phyloP scores from a whole-genome alignment of 2,888 invertebrate genomes.

The Metopia argyrocephala region DNA sequence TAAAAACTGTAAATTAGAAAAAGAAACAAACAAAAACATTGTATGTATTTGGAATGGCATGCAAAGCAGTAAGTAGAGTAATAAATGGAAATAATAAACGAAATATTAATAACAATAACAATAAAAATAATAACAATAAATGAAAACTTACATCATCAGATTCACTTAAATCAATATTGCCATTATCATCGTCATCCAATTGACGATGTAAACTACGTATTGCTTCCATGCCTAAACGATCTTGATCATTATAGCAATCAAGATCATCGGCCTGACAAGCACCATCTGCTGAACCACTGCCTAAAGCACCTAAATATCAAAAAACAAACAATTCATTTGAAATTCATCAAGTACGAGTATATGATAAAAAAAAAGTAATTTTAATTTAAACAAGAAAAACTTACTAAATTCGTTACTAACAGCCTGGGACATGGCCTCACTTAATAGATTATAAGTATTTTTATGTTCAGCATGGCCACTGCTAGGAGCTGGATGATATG shows the following conservation, averaged over 20 bases:
- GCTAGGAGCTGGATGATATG: conserved; percentile 68
- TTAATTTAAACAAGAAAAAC: conserved; percentile 66
- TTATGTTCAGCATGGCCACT: conserved; percentile 72
- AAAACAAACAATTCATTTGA: background rate
- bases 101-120: conserved; percentile 5
- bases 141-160: conserved; percentile 92
- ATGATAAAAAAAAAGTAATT: background rate
- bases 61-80: conserved; percentile 21
- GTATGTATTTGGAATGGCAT: conserved; percentile 17
- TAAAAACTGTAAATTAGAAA: conserved; percentile 85
- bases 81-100: background rate
- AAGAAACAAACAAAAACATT: conserved; percentile 24
- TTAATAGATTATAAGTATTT: conserved; percentile 79
- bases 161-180: conserved; percentile 97
- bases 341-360: background rate
- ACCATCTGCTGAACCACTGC: conserved; percentile 75
- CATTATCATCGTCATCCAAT: conserved; percentile 98
- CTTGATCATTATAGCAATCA: conserved; percentile 86
- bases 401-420: conserved; percentile 81
- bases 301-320: conserved; percentile 70
- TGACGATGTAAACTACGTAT: conserved; percentile 94
- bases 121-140: conserved; percentile 19
- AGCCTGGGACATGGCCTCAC: conserved; percentile 81
- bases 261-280: conserved; percentile 82
- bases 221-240: conserved; percentile 93